Conservation (phyloP, 92 coral and sea anemone species). For the Phenganax stokvisi region DNA sequence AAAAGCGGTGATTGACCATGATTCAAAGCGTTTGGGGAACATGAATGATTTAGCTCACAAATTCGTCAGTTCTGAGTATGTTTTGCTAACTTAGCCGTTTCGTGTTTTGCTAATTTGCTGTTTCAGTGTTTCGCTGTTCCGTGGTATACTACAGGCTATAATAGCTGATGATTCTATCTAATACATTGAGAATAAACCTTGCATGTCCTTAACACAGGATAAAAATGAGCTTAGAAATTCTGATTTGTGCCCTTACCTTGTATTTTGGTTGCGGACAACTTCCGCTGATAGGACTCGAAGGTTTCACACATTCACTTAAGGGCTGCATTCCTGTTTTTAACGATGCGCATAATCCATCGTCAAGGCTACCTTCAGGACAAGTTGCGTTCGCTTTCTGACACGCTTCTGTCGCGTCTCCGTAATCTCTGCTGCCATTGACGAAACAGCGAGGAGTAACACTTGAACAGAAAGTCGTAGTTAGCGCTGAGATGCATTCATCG, state of each 20-base stretch:
- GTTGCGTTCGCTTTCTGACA: not conserved
- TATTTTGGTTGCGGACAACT: conserved; percentile 17
- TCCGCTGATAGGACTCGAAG: not conserved
- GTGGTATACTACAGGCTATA: too few species aligned
- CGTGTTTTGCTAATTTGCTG: too few species aligned
- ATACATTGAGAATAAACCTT: too few species aligned
- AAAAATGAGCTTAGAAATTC: not conserved
- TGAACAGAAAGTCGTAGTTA: not conserved
- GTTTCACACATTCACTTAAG: conserved; percentile 4
- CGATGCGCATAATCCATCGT: not conserved
- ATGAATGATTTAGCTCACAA: too few species aligned
- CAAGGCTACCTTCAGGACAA: not conserved
- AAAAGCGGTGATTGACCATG: too few species aligned
- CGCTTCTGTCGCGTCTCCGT: conserved; percentile 1
- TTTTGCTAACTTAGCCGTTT: too few species aligned
- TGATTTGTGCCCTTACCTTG: not conserved
- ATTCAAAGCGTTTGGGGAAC: too few species aligned
- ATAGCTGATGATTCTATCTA: too few species aligned
- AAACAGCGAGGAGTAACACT: conserved; percentile 4
- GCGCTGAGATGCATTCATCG: not conserved
- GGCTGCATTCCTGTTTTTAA: not conserved
- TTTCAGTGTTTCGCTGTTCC: too few species aligned
- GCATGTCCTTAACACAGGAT: too few species aligned
- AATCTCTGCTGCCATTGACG: not conserved
- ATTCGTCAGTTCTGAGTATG: too few species aligned